A percentile compares a stretch with the other conserved stretches of the same genome.
Evolutionary conservation across 2,888 invertebrate species (phyloP).

Genomic region (Drosophila paucipuncta): DNA sequence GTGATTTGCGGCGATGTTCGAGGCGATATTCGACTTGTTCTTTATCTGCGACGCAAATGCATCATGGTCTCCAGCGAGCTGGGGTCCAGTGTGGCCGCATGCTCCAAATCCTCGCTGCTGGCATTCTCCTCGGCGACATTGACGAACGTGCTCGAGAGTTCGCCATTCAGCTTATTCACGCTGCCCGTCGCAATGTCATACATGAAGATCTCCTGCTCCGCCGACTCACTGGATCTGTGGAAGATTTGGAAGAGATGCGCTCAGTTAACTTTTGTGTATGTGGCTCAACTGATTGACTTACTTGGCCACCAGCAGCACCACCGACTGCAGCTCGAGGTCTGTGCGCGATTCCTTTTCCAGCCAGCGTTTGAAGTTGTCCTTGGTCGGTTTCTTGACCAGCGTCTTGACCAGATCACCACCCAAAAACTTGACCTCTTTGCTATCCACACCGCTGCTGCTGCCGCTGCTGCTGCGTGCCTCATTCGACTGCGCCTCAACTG

Average conservation of each 20-base stretch:
- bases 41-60: constrained; percentile 77
- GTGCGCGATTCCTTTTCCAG: constrained; percentile 91
- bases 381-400: constrained; percentile 90
- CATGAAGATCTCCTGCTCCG: constrained; percentile 93
- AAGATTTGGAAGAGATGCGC: background rate
- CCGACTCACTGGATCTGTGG: constrained; percentile 80
- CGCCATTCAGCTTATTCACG: constrained; percentile 92
- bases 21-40: background rate
- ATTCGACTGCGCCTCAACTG: constrained; percentile 88
- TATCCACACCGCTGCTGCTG: constrained; percentile 85
- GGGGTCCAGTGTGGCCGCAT: constrained; percentile 85
- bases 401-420: constrained; percentile 91
- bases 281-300: constrained; percentile 85
- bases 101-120: constrained; percentile 88
- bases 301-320: constrained; percentile 93
- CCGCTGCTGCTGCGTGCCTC: constrained; percentile 81
- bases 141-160: constrained; percentile 93
- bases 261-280: background rate
- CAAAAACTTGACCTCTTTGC: constrained; percentile 90
- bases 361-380: constrained; percentile 92
- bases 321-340: constrained; percentile 91
- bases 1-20: constrained; percentile 31
- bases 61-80: constrained; percentile 83
- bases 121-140: constrained; percentile 95
- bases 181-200: constrained; percentile 91